Evolutionary conservation across 2,888 invertebrate species (phyloP).

Genomic region (Drosophila koepferae): DNA sequence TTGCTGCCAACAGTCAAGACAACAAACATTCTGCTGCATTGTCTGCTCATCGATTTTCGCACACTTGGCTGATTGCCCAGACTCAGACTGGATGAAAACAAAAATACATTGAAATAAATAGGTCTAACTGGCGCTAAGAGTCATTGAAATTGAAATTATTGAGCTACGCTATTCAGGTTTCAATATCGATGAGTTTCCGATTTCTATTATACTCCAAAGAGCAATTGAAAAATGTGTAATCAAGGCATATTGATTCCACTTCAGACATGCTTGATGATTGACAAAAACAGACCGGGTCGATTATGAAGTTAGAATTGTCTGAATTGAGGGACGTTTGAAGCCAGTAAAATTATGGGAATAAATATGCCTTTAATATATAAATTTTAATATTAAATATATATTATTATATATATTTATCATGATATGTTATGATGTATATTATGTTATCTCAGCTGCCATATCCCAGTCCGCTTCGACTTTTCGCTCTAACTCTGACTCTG

Average conservation of each 20-base stretch:
- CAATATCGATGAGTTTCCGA: slow-evolving; percentile 31
- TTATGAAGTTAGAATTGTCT: neutral
- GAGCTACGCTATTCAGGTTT: neutral
- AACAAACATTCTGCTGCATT: slow-evolving; percentile 7
- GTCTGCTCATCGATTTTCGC: slow-evolving; percentile 51
- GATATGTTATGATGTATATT: no score
- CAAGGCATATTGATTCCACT: neutral
- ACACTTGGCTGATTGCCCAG: slow-evolving; percentile 38
- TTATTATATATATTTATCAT: neutral
- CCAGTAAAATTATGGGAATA: neutral
- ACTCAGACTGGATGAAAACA: neutral
- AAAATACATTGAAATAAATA: neutral
- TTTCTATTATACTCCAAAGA: slow-evolving; percentile 20
- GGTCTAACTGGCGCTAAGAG: slow-evolving; percentile 4
- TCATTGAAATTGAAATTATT: slow-evolving; percentile 5
- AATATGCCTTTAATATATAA: neutral
- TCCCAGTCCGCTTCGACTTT: no score
- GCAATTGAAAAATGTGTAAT: slow-evolving; percentile 40
- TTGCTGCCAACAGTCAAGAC: slow-evolving; percentile 24
- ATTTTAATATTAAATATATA: neutral
- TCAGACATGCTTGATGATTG: neutral
- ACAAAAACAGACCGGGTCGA: no score
- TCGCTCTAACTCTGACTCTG: no score
- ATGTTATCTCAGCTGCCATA: no score
- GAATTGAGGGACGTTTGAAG: neutral